Evolutionary conservation across 2,113 vertebrate genomes (phyloP).

Genomic region (Colossoma macropomum): DNA sequence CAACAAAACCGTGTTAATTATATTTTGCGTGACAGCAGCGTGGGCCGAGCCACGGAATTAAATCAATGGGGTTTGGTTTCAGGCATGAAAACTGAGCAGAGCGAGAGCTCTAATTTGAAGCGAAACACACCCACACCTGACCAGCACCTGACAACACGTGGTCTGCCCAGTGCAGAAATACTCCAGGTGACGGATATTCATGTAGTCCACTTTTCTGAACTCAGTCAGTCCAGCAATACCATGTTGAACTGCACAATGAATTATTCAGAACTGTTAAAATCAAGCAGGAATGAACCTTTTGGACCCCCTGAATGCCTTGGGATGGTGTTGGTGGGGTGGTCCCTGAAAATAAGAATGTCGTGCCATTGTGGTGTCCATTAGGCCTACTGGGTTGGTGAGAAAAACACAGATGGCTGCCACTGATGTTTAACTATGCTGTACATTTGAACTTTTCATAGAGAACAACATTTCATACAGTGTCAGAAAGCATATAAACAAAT

Average conservation of each 20-base stretch:
- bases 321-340: too few species aligned
- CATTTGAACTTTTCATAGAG: too few species aligned
- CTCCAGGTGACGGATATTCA: neutral
- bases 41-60: conserved; percentile 43
- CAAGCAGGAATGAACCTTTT: too few species aligned
- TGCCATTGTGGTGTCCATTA: too few species aligned
- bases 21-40: conserved; percentile 51
- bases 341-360: too few species aligned
- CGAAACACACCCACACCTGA: conserved; percentile 46
- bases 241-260: neutral
- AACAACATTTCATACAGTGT: too few species aligned
- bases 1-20: conserved; percentile 60
- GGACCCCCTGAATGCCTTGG: too few species aligned
- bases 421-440: too few species aligned
- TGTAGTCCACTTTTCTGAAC: neutral
- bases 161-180: conserved; percentile 9
- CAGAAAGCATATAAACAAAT: too few species aligned
- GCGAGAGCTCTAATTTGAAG: conserved; percentile 41
- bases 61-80: conserved; percentile 46
- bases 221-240: neutral
- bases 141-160: conserved; percentile 28
- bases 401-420: too few species aligned
- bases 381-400: too few species aligned
- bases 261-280: neutral
- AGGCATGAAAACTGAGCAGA: conserved; percentile 23